Percentiles rank a stretch among this genome's conserved stretches.
Conservation (phyloP, 2,888 invertebrate genomes). For the Dicycla oo region DNA sequence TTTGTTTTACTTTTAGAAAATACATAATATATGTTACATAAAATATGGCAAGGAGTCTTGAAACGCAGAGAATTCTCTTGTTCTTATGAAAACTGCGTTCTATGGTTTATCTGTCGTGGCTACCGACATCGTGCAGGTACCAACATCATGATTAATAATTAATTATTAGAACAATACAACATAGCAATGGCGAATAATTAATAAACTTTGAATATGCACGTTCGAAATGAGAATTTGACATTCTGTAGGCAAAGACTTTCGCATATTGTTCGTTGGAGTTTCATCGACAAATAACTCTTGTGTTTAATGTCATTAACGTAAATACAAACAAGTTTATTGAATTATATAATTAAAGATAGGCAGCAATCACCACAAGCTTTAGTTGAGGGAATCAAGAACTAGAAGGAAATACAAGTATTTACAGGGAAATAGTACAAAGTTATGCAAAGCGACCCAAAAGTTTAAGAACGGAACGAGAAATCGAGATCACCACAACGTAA, state of each 20-base stretch:
- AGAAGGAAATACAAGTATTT: background rate
- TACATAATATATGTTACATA: slow-evolving; percentile 21
- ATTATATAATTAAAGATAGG: background rate
- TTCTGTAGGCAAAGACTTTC: slow-evolving; percentile 38
- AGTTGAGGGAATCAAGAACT: background rate
- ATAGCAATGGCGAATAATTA: slow-evolving; percentile 35
- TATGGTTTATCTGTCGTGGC: background rate
- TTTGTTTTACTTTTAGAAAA: slow-evolving; percentile 58
- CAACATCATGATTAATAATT: slow-evolving; percentile 17
- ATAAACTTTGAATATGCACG: slow-evolving; percentile 21
- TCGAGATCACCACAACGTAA: background rate
- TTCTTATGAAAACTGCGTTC: slow-evolving; percentile 16
- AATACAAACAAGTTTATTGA: background rate
- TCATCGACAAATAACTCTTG: slow-evolving; percentile 36
- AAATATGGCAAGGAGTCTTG: slow-evolving; percentile 23
- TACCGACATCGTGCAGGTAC: slow-evolving; percentile 18
- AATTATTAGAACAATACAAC: slow-evolving; percentile 40
- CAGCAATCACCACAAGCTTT: background rate
- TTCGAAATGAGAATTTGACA: slow-evolving; percentile 42
- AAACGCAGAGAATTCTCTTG: slow-evolving; percentile 14
- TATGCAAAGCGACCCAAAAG: background rate
- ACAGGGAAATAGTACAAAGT: background rate
- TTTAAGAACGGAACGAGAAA: background rate
- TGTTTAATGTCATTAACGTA: slow-evolving; percentile 12
- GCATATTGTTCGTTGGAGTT: slow-evolving; percentile 45